phyloP scores from a whole-genome alignment of 2,888 invertebrate species.

The Amiota mariae region DNA sequence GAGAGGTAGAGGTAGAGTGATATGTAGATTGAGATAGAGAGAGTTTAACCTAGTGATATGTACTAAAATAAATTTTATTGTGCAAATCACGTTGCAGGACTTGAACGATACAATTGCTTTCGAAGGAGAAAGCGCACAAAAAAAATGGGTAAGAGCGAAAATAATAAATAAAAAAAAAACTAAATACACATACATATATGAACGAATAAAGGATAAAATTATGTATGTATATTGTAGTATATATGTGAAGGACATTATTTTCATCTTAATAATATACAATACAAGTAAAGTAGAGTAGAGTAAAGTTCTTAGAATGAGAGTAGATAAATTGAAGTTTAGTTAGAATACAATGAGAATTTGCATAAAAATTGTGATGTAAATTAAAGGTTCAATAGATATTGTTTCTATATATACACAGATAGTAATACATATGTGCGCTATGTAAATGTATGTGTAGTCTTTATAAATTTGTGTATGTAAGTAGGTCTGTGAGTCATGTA shows the following conservation, averaged over 20 bases:
- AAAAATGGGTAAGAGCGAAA: constrained; percentile 17
- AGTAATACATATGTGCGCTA: not conserved
- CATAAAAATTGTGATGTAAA: constrained; percentile 56
- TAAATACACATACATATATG: no score
- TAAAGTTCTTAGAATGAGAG: not conserved
- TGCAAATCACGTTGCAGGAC: constrained; percentile 30
- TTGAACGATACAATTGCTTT: constrained; percentile 17
- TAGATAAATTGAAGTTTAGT: not conserved
- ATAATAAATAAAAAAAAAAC: not conserved
- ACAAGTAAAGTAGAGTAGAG: not conserved
- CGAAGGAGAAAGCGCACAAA: not conserved
- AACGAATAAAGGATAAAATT: constrained; percentile 4
- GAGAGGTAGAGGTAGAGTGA: not conserved
- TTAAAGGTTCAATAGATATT: constrained; percentile 63
- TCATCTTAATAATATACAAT: constrained; percentile 1
- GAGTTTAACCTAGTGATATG: not conserved
- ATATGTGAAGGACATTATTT: constrained; percentile 17
- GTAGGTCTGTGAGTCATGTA: constrained; percentile 27
- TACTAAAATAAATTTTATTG: constrained; percentile 19
- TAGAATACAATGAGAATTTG: not conserved
- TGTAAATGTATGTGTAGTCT: not conserved
- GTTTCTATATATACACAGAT: constrained; percentile 16
- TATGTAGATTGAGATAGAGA: constrained; percentile 5
- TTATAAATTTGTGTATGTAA: constrained; percentile 7
- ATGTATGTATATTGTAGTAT: constrained; percentile 3